Base-by-base conservation (phyloP, 1,140 invertebrate species). In the Drosophila tani region DNA sequence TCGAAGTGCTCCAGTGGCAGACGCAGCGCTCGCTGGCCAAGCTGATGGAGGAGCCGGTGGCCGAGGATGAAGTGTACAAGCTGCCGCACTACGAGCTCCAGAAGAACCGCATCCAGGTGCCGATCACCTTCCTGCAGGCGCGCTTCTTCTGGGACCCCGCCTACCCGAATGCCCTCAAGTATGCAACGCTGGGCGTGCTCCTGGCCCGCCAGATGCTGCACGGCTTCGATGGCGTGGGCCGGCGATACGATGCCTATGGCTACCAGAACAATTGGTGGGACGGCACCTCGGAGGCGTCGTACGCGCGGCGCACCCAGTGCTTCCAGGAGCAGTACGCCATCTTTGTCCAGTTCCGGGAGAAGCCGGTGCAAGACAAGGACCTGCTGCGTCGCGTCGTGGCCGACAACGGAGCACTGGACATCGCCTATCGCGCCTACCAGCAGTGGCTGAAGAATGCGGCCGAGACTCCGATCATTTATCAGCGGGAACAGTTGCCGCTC, bases 231-330 rank as follows among this genome's bases (percentile, higher is more conserved):
- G 98, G 98, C 92, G 97, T 98, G 94, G 98, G 98, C 93, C 87
- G 95, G 3, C 96, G 98, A 90, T 99, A 98, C 92, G 98, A 99
- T 90, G 96, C 97, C 56, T 93, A 97, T 80, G 99, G 99, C 0
- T 99, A 99, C 93, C 93, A 99, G 56, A 96, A 98, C 84, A 96
- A 98, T 64, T 99, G 99, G 99, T 99, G 99, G 99, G 97, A 99
- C 75, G 96, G 98, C 79, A 95, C 95, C 1, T 99, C 98, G 0
- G 98, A 98, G 60, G 95, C 95, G 0, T 95, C 94, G 38, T 99
- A 99, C 90, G 96, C 98, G 78, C 94, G 96, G 21, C 95, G 96
- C 63, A 96, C 98, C 0, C 95, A 98, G 71, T 99, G 99, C 91
- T 96, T 99, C 67, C 95, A 97, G 74, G 95, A 98, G 51, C 99